Base-by-base conservation (phyloP, 2,797 vertebrate genomes). In the Epinephelus awoara region DNA sequence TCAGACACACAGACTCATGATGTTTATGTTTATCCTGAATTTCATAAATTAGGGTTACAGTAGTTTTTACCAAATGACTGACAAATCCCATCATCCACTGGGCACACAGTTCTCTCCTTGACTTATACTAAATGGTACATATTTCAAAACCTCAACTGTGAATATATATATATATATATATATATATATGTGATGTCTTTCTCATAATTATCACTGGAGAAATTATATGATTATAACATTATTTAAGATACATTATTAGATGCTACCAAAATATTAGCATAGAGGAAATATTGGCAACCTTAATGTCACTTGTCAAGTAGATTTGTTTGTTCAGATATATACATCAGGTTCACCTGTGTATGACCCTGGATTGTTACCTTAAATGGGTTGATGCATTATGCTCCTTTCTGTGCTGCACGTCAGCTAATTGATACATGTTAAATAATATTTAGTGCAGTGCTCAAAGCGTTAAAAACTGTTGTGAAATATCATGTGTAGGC, bases 401-500 rank as follows among this genome's bases (percentile, higher is more conserved):
- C 18, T 67, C 3, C 50, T 13, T 6, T 52, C 18, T 72, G 6
- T 19, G 17, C n/a, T 56, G 23, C 15, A 14, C 34, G 25, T 0
- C 9, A 10, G n/a, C 50, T 23, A 40, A 34, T 27, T 52, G 38
- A 65, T 44, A 13, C 46, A 76, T 3, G n/a, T 81, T 40, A 47
- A 72, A 13, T 42, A 27, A 27, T 21, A 23, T 63, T 64, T 19
- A 5, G 11, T 38, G 1, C 49, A 44, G 4, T 5, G 59, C 11
- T 21, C 23, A 40, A 56, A 49, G 63, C 55, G 40, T 47, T 34
- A 63, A 57, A 21, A 57, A 21, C 54, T 58, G 27, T 38, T 82
- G 49, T 64, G 50, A 79, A 77, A 77, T 67, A 14, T 51, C 27
- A 44, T 47, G 54, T 75, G 67, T 73, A 69, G 74, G 64, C 61